These are phyloP conservation scores for Cyanistes caeruleus DNA, from an alignment of 2,113 vertebrate genomes.

Conservation along the genomic window DNA sequence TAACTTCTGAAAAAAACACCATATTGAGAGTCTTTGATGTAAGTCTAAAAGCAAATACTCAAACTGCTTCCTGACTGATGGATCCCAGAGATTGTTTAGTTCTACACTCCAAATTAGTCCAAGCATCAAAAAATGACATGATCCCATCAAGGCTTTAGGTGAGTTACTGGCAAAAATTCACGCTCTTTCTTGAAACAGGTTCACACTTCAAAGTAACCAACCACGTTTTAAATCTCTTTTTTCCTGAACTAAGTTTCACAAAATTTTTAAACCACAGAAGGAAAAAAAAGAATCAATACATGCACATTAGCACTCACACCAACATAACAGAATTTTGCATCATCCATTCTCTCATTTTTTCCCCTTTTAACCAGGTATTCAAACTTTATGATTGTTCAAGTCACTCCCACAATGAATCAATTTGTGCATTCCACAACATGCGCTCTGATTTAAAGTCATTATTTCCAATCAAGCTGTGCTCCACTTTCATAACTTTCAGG, in stretches of 20 bases:
- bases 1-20: neutral
- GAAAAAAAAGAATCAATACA: neutral
- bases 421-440: neutral
- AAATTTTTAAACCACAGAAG: neutral
- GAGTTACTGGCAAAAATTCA: neutral
- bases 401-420: neutral
- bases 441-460: neutral
- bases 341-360: neutral
- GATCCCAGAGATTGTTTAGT: neutral
- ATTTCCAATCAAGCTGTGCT: neutral
- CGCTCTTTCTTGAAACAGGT: neutral
- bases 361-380: neutral
- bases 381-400: neutral
- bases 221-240: neutral
- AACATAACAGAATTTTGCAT: neutral
- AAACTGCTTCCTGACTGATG: neutral
- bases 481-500: neutral
- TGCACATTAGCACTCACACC: neutral
- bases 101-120: neutral
- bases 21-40: neutral
- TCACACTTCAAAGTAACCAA: neutral
- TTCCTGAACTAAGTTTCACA: neutral
- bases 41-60: neutral
- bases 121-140: neutral
- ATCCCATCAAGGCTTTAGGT: neutral